A percentile compares a stretch with the other conserved stretches of the same genome.
phyloP scores from a whole-genome alignment of 2,113 vertebrate species.

The Malurus melanocephalus region DNA sequence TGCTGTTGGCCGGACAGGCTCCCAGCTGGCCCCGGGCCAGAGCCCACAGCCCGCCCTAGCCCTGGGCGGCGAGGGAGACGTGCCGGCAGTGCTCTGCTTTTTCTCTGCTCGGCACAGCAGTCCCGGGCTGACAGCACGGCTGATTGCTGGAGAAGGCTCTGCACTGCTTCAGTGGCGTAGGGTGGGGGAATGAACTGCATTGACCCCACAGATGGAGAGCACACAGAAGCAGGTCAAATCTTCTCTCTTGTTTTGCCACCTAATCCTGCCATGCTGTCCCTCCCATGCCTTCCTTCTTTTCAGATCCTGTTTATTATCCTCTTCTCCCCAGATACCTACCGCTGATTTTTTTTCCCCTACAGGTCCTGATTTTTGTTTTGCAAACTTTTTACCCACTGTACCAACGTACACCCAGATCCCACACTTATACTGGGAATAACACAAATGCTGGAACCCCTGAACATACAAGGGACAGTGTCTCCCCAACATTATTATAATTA shows the following conservation, averaged over 20 bases:
- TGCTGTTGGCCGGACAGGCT: neutral
- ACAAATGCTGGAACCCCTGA: neutral
- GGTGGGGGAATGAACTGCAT: neutral
- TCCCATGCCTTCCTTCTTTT: neutral
- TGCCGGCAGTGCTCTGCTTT: neutral
- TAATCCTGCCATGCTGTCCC: accelerated
- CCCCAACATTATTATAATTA: neutral
- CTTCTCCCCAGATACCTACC: neutral
- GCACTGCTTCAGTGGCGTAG: neutral
- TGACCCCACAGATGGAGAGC: neutral
- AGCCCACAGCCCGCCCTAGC: neutral
- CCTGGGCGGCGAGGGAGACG: accelerated
- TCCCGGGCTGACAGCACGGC: neutral
- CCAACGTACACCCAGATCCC: neutral
- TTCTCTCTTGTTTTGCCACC: neutral
- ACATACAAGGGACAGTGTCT: neutral
- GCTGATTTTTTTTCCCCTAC: neutral
- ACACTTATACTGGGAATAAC: neutral
- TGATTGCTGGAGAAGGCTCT: neutral
- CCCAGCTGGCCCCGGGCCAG: neutral
- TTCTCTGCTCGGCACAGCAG: neutral
- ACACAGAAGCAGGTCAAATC: accelerated
- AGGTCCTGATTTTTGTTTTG: neutral
- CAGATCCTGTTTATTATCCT: neutral
- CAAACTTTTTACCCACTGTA: neutral